Evolutionary conservation across 1,140 invertebrate species (phyloP), one percentile per base, ranked within the genome.

Genomic region (Drosophila erecta): DNA sequence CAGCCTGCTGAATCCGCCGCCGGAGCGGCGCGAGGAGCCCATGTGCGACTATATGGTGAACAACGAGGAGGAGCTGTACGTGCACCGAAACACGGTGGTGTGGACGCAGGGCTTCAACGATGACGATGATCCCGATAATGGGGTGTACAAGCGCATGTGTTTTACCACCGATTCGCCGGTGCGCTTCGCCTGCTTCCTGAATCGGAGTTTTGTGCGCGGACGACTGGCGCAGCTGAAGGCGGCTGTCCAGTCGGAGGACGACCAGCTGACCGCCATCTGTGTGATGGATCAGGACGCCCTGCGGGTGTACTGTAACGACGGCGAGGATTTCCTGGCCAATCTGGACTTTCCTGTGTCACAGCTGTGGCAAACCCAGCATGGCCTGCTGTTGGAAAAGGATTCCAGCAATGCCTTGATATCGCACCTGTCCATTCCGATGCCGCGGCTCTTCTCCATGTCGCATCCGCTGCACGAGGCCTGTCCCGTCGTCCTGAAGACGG

Each of bases 401-500:
- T 92, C 94, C 2, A 76, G 76, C 54, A 79, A 64, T 30, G 77
- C 90, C 0, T 59, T 91, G 2, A 55, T 92, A 47, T 81, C 93
- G 47, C 75, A 91, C 60, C 44, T 90, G 27, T 76, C 83, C 20
- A 91, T 92, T 46, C 66, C 77, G 2, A 91, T 96, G 77, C 95
- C 96, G 1, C 95, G 95, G 2, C 93, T 97, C 44, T 98, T 97
- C 93, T 97, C 97, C 33, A 92, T 98, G 73, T 94, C 95, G 20
- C 97, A 98, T 94, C 97, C 97, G 1, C 93, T 98, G 33, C 96
- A 98, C 93, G 97, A 98, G 93, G 96, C 98, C 33, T 95, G 95
- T 56, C 97, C 97, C 4, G 94, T 98, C 33, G 93, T 98, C 6
- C 94, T 96, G 38, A 96, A 96, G 84, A 86, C 92, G 3, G 62